These are phyloP conservation scores for Caenorhabditis brenneri DNA, from an alignment of 1,140 invertebrate genomes.

Conservation along the genomic window DNA sequence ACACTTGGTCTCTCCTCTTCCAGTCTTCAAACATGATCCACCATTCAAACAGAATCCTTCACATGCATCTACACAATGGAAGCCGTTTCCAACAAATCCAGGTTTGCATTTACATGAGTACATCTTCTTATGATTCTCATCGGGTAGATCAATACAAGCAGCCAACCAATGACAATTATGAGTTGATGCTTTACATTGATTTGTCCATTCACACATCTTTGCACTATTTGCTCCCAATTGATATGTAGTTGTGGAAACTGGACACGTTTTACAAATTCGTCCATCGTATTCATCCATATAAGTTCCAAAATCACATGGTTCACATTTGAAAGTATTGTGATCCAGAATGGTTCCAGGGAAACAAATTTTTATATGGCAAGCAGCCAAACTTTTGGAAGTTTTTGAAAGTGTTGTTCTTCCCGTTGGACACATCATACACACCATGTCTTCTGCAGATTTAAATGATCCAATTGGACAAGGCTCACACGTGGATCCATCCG, in stretches of 20 bases:
- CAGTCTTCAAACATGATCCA: conserved; percentile 49
- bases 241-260: conserved; percentile 40
- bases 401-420: conserved; percentile 41
- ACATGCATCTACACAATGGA: conserved; percentile 64
- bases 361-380: conserved; percentile 38
- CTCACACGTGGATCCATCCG: conserved; percentile 47
- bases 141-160: conserved; percentile 84
- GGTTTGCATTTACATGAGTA: conserved; percentile 90
- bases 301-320: conserved; percentile 40
- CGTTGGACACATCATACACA: conserved; percentile 48
- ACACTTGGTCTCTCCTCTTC: conserved; percentile 49
- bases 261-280: conserved; percentile 38
- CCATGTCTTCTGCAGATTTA: conserved; percentile 33
- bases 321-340: conserved; percentile 30
- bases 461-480: conserved; percentile 47
- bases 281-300: conserved; percentile 49
- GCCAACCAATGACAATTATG: conserved; percentile 73
- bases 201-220: conserved; percentile 53
- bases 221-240: conserved; percentile 74
- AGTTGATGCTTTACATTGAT: conserved; percentile 53
- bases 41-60: conserved; percentile 52
- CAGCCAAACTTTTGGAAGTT: conserved; percentile 6
- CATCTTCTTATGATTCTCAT: conserved; percentile 75
- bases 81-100: conserved; percentile 81
- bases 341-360: conserved; percentile 43